Evolutionary conservation across 2,797 vertebrate species (phyloP), one percentile per base, ranked within the genome.

Genomic region (Poecilia picta): DNA sequence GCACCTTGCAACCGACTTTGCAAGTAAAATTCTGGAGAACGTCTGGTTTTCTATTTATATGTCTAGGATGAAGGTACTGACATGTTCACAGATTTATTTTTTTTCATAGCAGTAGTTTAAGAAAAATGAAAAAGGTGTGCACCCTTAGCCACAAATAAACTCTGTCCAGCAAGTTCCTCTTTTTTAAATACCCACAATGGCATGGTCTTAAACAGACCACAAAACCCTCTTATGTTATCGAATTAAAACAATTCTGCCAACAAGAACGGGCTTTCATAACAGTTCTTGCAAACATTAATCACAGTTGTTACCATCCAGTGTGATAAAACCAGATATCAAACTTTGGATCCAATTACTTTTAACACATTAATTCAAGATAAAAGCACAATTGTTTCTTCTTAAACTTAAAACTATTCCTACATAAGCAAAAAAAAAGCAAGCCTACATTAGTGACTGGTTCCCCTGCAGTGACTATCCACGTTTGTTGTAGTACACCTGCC

Each of bases 41-140:
- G n/a, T 31, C 28, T 28, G 55, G 55, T 31, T 62, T 31, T 62
- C 25, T 59, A 15, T 59, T 59, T 23, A 64, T 31, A 81, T 81
- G 73, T 59, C 10, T 55, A 75, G 20, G 75, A 20, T 66, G 36
- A 39, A 39, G 36, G 36, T 4, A 39, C 36, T 7, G 43, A 20
- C 11, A 47, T 31, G 16, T 47, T 31, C 16, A 72, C 43, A 8
- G 25, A 46, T 72, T 28, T 28, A n/a, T 33, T 8, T 46, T 53
- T 8, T 46, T 53, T 53, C 10, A 25, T 25, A 53, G 51, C 8
- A 53, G 51, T 53, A 53, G 23, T 25, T 25, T 25, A 11, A 53
- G 8, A 57, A 28, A 57, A 55, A 23, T 23, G 18, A 20, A 16
- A 51, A 8, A 51, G 7, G 49, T 57, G 25, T 57, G 53, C 25